These are phyloP conservation scores for Tetheella fluctuosa DNA, from an alignment of 2,888 invertebrate genomes.

Conservation along the genomic window DNA sequence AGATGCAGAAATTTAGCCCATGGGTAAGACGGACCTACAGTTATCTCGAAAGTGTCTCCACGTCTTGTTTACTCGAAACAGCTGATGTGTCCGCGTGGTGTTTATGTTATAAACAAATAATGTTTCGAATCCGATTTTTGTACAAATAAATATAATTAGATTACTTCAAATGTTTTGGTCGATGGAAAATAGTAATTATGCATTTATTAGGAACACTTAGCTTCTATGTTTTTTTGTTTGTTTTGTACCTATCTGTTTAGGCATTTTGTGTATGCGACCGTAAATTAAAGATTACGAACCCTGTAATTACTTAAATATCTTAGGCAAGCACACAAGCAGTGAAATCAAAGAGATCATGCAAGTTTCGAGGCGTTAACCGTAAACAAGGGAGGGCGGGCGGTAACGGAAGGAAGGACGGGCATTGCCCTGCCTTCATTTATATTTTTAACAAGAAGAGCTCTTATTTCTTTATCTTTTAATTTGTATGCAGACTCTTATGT, in stretches of 20 bases:
- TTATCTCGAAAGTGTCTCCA: slow-evolving; percentile 40
- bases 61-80: slow-evolving; percentile 73
- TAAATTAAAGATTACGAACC: too few species aligned
- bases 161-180: background rate
- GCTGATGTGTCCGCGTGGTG: slow-evolving; percentile 63
- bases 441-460: slow-evolving; percentile 5
- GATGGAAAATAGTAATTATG: background rate
- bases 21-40: slow-evolving; percentile 18
- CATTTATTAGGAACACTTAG: background rate
- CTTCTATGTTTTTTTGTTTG: background rate
- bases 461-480: background rate
- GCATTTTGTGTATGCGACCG: background rate
- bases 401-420: slow-evolving; percentile 72
- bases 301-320: background rate
- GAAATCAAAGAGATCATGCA: slow-evolving; percentile 3
- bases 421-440: slow-evolving; percentile 55
- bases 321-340: background rate
- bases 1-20: slow-evolving; percentile 13
- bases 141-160: background rate
- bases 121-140: background rate
- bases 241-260: background rate
- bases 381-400: slow-evolving; percentile 46
- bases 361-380: slow-evolving; percentile 9
- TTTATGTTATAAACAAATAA: slow-evolving; percentile 36
- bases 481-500: too few species aligned